These are phyloP conservation scores for Myotis daubentonii DNA, from an alignment of 2,797 vertebrate species.

Conservation along the genomic window DNA sequence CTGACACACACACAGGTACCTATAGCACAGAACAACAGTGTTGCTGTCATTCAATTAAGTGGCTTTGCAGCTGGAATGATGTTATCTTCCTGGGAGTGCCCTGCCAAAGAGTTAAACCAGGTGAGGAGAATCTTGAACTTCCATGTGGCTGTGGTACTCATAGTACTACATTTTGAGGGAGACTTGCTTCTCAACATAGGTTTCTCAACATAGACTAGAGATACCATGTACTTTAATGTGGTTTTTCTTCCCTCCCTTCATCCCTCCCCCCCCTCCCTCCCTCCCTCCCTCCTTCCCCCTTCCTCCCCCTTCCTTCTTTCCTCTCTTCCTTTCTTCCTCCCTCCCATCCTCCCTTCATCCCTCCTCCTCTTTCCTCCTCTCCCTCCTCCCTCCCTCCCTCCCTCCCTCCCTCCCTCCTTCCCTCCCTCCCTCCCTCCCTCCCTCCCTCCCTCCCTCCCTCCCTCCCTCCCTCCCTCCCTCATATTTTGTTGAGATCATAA, in stretches of 20 bases:
- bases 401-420: no score
- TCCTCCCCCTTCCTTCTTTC: no score
- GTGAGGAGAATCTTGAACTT: not conserved
- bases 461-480: not conserved
- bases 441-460: not conserved
- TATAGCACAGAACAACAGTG: not conserved
- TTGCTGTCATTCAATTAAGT: not conserved
- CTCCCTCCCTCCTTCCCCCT: no score
- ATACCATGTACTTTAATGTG: not conserved
- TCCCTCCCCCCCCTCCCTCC: no score
- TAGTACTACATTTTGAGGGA: no score
- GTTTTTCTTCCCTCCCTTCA: not conserved
- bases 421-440: no score
- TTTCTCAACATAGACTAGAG: not conserved
- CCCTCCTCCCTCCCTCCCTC: no score
- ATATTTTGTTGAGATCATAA: not conserved
- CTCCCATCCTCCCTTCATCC: no score
- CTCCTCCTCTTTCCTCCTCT: no score
- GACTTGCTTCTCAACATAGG: no score
- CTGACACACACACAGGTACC: not conserved
- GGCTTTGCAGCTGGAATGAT: not conserved
- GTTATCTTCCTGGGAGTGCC: not conserved
- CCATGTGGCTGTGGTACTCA: fast-evolving
- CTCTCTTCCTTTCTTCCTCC: no score
- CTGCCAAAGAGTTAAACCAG: not conserved